phyloP scores from a whole-genome alignment of 2,888 invertebrate species.

The Carabus problematicus region DNA sequence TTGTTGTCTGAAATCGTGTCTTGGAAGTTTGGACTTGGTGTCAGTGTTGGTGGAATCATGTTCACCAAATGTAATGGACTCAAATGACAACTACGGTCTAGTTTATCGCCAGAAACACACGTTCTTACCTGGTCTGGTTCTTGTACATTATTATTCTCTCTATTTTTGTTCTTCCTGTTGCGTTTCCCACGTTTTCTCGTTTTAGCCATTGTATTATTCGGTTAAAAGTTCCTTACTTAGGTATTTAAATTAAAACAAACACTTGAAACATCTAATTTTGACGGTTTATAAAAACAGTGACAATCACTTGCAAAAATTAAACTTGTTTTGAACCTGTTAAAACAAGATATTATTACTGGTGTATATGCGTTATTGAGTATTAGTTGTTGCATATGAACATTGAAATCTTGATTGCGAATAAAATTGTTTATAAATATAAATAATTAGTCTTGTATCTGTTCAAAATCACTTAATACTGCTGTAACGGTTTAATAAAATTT shows the following conservation, averaged over 20 bases:
- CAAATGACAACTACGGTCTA: conserved; percentile 20
- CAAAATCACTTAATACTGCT: conserved; percentile 3
- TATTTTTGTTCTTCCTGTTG: conserved; percentile 11
- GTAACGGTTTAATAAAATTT: conserved; percentile 32
- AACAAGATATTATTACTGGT: background rate
- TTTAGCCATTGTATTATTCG: conserved; percentile 26
- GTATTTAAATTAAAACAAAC: background rate
- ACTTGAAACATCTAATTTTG: background rate
- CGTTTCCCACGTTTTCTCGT: conserved; percentile 28
- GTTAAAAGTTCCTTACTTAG: background rate
- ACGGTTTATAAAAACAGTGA: background rate
- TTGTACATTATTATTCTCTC: background rate
- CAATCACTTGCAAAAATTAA: background rate
- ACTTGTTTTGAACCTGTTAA: background rate
- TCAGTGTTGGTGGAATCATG: conserved; percentile 23
- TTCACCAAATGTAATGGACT: conserved; percentile 29
- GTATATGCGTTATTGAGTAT: background rate
- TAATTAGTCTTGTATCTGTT: background rate
- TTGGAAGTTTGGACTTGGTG: conserved; percentile 33
- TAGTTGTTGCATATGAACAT: background rate
- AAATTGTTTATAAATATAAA: background rate
- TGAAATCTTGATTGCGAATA: background rate
- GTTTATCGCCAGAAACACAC: conserved; percentile 33
- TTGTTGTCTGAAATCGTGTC: conserved; percentile 5
- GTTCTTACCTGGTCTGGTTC: conserved; percentile 23